phyloP scores from a whole-genome alignment of 2,797 vertebrate species.

The Esox masquinongy region DNA sequence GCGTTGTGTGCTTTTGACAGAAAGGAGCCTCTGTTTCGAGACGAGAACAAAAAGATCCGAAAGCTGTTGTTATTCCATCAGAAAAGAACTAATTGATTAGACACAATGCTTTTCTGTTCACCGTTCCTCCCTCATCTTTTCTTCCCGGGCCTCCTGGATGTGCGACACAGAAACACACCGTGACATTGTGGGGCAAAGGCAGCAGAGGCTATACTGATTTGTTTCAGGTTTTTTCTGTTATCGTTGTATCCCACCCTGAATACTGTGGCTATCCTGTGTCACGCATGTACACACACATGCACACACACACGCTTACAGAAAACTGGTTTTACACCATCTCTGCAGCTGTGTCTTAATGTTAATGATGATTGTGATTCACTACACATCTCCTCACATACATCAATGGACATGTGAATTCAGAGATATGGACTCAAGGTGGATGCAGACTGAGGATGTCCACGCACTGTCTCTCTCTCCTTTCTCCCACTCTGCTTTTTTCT shows the following conservation, averaged over 20 bases:
- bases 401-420: constrained; percentile 6
- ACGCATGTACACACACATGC: not conserved
- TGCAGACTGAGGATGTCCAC: constrained; percentile 30
- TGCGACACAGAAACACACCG: not conserved
- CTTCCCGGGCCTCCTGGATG: not conserved
- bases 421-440: constrained; percentile 18
- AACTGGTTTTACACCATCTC: constrained; percentile 41
- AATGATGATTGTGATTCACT: constrained; percentile 51
- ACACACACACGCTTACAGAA: not conserved
- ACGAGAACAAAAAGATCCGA: too few species aligned
- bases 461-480: not conserved
- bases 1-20: not conserved
- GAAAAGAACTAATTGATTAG: constrained; percentile 12
- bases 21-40: not conserved
- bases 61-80: constrained; percentile 26
- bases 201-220: constrained; percentile 26
- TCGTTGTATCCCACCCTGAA: constrained; percentile 39
- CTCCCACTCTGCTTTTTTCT: not conserved
- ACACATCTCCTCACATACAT: constrained; percentile 42
- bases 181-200: constrained; percentile 8
- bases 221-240: constrained; percentile 48
- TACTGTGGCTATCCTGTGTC: constrained; percentile 34
- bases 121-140: not conserved
- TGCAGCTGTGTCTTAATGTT: constrained; percentile 55
- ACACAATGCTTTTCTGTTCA: constrained; percentile 2